A percentile compares a stretch with the other conserved stretches of the same genome.
Evolutionary conservation across 2,113 vertebrate species (phyloP).

Genomic region (Cavia aperea): DNA sequence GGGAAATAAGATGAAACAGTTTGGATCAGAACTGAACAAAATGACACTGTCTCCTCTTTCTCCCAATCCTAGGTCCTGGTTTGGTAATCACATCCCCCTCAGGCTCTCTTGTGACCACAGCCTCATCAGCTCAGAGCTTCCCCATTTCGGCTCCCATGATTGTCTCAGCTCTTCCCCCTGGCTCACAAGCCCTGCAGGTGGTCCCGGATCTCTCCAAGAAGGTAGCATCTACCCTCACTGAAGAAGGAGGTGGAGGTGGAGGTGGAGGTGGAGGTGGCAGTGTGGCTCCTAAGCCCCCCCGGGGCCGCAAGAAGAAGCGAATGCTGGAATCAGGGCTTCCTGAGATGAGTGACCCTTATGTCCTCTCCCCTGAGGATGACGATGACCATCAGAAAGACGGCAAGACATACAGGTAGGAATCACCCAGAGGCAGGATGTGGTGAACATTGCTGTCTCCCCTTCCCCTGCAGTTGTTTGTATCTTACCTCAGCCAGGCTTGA

Average conservation of each 20-base stretch:
- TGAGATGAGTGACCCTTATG: slow-evolving; percentile 80
- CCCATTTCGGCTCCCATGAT: slow-evolving; percentile 96
- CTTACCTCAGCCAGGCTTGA: not conserved
- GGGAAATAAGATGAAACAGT: slow-evolving; percentile 22
- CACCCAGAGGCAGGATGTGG: not conserved
- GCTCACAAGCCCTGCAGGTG: slow-evolving; percentile 83
- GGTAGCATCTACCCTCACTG: slow-evolving; percentile 72
- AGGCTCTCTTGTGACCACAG: slow-evolving; percentile 92
- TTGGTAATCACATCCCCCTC: slow-evolving; percentile 96
- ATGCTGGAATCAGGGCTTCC: slow-evolving; percentile 76
- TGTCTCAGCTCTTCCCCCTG: slow-evolving; percentile 88
- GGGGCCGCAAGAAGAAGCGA: slow-evolving; percentile 84
- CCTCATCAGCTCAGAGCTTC: slow-evolving; percentile 84
- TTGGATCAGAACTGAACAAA: not conserved
- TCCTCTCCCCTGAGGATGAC: slow-evolving; percentile 85
- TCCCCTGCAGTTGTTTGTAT: not conserved
- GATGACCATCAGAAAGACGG: slow-evolving; percentile 85
- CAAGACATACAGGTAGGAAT: slow-evolving; percentile 82
- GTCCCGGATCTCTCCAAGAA: slow-evolving; percentile 83
- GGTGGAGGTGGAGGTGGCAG: slow-evolving; percentile 68
- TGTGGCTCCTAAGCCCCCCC: slow-evolving; percentile 76
- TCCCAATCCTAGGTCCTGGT: slow-evolving; percentile 84
- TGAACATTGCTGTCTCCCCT: not conserved
- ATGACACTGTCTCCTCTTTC: slow-evolving; percentile 54
- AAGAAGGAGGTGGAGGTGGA: slow-evolving; percentile 71